These are phyloP conservation scores for Bolinopsis microptera DNA, from an alignment of 37 sponge, comb jelly and placozoan genomes.

Conservation along the genomic window DNA sequence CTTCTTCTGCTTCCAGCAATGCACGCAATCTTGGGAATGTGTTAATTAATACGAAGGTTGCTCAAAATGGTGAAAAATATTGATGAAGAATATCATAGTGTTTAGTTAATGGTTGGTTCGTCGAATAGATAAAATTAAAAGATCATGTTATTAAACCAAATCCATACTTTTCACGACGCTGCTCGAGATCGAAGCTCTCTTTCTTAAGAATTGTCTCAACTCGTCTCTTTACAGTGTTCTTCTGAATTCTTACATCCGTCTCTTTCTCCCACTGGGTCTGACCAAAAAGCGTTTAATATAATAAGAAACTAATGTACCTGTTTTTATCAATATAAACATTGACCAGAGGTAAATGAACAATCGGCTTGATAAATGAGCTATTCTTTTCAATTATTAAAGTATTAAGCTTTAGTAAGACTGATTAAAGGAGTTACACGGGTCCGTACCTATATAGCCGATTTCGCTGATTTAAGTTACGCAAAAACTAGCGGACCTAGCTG, in stretches of 20 bases:
- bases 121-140: too few relatives aligned
- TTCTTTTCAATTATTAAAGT: neutral
- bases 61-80: neutral
- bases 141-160: too few relatives aligned
- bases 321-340: too few relatives aligned
- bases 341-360: too few relatives aligned
- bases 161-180: slow-evolving; percentile 86
- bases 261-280: slow-evolving; percentile 90
- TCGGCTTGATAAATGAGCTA: too few relatives aligned
- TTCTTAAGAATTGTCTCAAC: slow-evolving; percentile 77
- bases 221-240: slow-evolving; percentile 83
- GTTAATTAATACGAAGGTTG: neutral
- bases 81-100: neutral
- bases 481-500: too few relatives aligned
- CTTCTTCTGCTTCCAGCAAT: slow-evolving; percentile 80
- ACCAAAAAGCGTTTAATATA: neutral
- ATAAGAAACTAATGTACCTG: too few relatives aligned
- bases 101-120: neutral
- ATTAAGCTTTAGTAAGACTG: too few relatives aligned
- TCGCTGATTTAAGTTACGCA: too few relatives aligned
- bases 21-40: slow-evolving; percentile 72
- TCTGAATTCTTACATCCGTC: slow-evolving; percentile 91
- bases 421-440: too few relatives aligned
- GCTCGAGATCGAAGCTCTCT: slow-evolving; percentile 78
- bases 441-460: too few relatives aligned